Evolutionary conservation across 2,797 vertebrate species (phyloP).

Genomic region (Rhabdomys pumilio): DNA sequence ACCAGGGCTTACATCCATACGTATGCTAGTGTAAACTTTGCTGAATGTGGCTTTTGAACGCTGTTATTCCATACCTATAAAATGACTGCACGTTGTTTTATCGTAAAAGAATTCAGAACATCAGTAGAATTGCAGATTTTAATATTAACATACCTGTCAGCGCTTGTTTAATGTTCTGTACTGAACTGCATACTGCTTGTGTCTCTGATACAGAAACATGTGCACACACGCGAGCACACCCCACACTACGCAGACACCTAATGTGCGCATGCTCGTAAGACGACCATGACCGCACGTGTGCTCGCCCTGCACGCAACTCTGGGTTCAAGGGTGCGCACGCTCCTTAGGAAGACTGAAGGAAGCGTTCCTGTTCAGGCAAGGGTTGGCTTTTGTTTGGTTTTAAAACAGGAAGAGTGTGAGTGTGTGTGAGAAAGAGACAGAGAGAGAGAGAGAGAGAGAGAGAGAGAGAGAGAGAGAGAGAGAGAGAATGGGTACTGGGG

Average conservation of each 20-base stretch:
- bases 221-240: not conserved
- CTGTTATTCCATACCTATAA: not conserved
- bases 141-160: not conserved
- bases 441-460: not conserved
- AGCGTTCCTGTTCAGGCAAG: not conserved
- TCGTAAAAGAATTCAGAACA: not conserved
- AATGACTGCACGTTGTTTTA: not conserved
- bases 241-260: not conserved
- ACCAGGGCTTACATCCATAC: not conserved
- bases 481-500: not conserved
- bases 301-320: not conserved
- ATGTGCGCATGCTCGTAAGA: too few species aligned
- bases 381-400: not conserved
- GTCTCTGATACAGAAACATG: not conserved
- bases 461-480: not conserved
- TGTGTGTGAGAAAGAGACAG: not conserved
- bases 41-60: not conserved
- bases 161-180: conserved; percentile 21
- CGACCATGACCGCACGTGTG: not conserved
- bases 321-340: too few species aligned
- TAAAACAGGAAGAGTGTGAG: not conserved
- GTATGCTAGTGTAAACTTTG: not conserved
- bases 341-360: not conserved
- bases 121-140: conserved; percentile 41
- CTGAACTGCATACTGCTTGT: not conserved